phyloP scores from a whole-genome alignment of 2,888 invertebrate genomes.

The Temnothorax ravouxi region DNA sequence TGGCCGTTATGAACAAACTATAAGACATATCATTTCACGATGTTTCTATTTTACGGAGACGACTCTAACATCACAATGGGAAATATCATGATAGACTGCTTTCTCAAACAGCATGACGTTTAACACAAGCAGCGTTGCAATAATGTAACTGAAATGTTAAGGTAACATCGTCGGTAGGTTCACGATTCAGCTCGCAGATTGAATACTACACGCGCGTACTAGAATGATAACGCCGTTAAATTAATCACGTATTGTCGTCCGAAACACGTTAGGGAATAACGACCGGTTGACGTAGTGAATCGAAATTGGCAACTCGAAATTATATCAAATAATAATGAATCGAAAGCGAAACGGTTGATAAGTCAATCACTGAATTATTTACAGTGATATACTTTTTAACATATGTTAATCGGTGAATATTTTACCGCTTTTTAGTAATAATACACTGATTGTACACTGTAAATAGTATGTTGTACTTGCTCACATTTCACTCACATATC shows the following conservation, averaged over 20 bases:
- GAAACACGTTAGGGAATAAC: constrained; percentile 23
- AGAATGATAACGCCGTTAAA: constrained; percentile 48
- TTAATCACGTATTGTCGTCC: constrained; percentile 45
- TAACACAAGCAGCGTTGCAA: not conserved
- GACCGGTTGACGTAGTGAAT: constrained; percentile 4
- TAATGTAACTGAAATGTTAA: constrained; percentile 23
- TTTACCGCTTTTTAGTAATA: too few species aligned
- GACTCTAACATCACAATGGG: not conserved
- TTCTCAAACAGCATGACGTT: not conserved
- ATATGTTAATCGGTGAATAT: too few species aligned
- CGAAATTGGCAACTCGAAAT: constrained; percentile 11
- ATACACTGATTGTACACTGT: too few species aligned
- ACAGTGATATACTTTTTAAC: too few species aligned
- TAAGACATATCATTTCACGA: not conserved
- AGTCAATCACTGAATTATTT: too few species aligned
- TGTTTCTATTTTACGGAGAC: not conserved
- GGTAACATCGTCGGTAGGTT: not conserved
- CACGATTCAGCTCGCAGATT: constrained; percentile 30
- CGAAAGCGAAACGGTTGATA: not conserved
- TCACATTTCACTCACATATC: too few species aligned
- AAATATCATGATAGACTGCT: not conserved
- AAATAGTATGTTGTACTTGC: too few species aligned
- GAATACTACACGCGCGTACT: constrained; percentile 7
- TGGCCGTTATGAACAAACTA: not conserved
- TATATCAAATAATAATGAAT: not conserved